These are phyloP conservation scores for Pseudomyrmex flavicornis DNA, from an alignment of 1,140 invertebrate genomes.

Conservation along the genomic window DNA sequence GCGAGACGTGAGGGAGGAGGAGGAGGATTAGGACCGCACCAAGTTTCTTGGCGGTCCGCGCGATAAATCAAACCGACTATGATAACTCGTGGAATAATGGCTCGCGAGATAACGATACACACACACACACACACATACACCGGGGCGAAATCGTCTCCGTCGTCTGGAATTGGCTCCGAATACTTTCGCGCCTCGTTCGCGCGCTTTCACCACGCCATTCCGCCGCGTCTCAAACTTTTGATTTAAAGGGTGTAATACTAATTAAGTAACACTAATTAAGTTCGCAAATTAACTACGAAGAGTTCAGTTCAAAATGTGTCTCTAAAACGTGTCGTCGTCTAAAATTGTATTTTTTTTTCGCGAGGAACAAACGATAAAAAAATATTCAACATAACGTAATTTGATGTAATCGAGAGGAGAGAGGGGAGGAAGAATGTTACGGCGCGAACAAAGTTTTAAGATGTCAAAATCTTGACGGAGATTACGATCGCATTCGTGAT, in stretches of 20 bases:
- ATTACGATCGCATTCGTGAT: background rate
- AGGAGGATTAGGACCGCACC: conserved; percentile 14
- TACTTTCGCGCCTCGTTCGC: conserved; percentile 68
- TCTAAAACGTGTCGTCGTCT: background rate
- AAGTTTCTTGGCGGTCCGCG: conserved; percentile 53
- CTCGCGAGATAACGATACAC: conserved; percentile 77
- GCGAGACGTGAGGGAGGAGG: conserved; percentile 15
- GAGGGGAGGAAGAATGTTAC: too few relatives aligned
- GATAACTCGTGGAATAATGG: conserved; percentile 79
- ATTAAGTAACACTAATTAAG: background rate
- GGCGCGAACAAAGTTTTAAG: background rate
- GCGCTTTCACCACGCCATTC: conserved; percentile 31
- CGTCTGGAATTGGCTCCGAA: conserved; percentile 70
- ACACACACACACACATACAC: conserved; percentile 35
- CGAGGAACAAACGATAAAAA: background rate
- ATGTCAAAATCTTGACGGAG: background rate
- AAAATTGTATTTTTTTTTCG: background rate
- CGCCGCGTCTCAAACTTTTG: background rate
- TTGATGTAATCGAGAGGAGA: too few relatives aligned
- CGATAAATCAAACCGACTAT: conserved; percentile 78
- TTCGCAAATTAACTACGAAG: conserved; percentile 28
- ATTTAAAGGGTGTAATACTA: conserved; percentile 42
- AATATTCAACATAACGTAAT: too few relatives aligned
- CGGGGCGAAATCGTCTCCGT: conserved; percentile 62
- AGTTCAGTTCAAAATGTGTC: background rate